phyloP scores from a whole-genome alignment of 2,113 vertebrate species.

The Peromyscus polionotus region DNA sequence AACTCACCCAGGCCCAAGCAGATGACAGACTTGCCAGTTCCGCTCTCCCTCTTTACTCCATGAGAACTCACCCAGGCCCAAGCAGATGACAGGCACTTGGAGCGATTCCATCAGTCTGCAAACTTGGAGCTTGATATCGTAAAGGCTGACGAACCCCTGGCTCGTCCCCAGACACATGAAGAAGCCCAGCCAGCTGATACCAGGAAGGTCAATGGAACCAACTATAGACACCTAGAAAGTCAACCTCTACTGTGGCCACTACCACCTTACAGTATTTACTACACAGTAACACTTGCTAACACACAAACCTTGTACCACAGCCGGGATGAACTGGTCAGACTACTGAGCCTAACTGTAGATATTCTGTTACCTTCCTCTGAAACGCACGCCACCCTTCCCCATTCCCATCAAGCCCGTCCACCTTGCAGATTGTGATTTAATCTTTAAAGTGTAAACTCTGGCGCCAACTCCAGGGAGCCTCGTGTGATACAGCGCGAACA shows the following conservation, averaged over 20 bases:
- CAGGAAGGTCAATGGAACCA: neutral
- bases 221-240: neutral
- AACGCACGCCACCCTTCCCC: neutral
- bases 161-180: neutral
- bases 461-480: neutral
- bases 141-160: neutral
- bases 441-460: neutral
- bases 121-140: neutral
- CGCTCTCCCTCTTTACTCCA: neutral
- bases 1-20: neutral
- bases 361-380: neutral
- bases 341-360: neutral
- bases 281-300: neutral
- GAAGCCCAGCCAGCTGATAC: fast-evolving
- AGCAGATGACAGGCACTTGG: neutral
- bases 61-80: no score
- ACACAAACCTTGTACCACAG: fast-evolving
- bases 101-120: neutral
- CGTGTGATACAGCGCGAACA: fast-evolving
- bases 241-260: neutral
- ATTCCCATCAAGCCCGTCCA: neutral
- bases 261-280: neutral
- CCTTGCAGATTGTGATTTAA: neutral
- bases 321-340: neutral
- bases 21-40: neutral